phyloP scores from a whole-genome alignment of 2,888 invertebrate species.

The Perizoma affinitatum region DNA sequence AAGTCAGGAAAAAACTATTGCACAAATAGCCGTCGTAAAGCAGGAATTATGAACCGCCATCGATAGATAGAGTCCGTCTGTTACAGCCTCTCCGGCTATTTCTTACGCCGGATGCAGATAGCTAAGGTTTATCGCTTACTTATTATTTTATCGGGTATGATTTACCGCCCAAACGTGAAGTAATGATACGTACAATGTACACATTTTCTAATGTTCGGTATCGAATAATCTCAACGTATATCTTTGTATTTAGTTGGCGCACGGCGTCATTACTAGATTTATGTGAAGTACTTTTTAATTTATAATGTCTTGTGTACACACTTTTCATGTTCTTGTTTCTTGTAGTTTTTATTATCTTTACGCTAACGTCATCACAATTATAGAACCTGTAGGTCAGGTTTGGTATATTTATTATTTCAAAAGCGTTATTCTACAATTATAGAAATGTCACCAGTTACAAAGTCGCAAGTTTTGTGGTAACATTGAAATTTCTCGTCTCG shows the following conservation, averaged over 20 bases:
- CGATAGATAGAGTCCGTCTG: constrained; percentile 21
- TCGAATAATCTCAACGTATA: constrained; percentile 17
- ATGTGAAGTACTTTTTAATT: not conserved
- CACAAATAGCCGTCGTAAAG: not conserved
- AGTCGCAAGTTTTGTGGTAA: no score
- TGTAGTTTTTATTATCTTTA: no score
- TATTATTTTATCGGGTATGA: constrained; percentile 43
- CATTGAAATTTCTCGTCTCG: no score
- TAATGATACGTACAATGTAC: constrained; percentile 25
- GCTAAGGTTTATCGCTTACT: constrained; percentile 36
- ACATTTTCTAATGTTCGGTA: constrained; percentile 24
- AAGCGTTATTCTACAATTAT: no score
- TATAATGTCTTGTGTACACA: no score
- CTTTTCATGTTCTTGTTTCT: no score
- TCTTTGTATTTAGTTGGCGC: not conserved
- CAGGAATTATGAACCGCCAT: constrained; percentile 8
- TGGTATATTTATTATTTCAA: no score
- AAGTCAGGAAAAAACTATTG: no score
- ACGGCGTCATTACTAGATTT: no score
- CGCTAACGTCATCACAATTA: no score
- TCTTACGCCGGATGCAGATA: constrained; percentile 25
- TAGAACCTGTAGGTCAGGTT: no score
- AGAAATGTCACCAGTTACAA: no score
- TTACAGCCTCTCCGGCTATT: constrained; percentile 17
- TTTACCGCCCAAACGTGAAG: constrained; percentile 30